phyloP scores from a whole-genome alignment of 2,113 vertebrate genomes.

The Anhinga rufa region DNA sequence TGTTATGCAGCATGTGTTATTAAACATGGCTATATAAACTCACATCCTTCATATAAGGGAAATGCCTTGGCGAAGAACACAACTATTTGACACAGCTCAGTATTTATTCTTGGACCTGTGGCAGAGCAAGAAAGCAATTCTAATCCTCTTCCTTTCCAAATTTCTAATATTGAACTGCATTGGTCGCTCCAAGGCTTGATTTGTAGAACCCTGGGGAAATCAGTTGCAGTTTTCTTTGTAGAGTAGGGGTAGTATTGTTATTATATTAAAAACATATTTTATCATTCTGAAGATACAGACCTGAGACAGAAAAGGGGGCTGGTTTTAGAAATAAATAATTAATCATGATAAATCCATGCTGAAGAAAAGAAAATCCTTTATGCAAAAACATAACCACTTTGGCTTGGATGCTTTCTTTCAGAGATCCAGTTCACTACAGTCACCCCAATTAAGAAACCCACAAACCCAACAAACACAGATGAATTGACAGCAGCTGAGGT shows the following conservation, averaged over 20 bases:
- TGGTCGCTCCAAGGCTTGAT: neutral
- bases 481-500: constrained; percentile 70
- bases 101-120: neutral
- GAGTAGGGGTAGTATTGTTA: neutral
- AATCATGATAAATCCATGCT: neutral
- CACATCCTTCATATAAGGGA: neutral
- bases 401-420: constrained; percentile 46
- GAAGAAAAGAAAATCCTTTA: neutral
- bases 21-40: neutral
- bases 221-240: neutral
- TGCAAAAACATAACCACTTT: neutral
- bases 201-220: neutral
- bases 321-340: neutral
- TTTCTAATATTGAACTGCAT: neutral
- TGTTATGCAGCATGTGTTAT: neutral
- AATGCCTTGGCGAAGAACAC: neutral
- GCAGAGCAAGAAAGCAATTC: neutral
- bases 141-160: neutral
- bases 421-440: constrained; percentile 66
- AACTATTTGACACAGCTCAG: accelerated
- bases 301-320: neutral
- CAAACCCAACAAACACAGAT: constrained; percentile 35
- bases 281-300: neutral
- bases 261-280: neutral
- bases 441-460: constrained; percentile 50